A percentile compares a stretch with the other conserved stretches of the same genome.
phyloP scores from a whole-genome alignment of 1,140 invertebrate genomes.

The Chymomyza costata region DNA sequence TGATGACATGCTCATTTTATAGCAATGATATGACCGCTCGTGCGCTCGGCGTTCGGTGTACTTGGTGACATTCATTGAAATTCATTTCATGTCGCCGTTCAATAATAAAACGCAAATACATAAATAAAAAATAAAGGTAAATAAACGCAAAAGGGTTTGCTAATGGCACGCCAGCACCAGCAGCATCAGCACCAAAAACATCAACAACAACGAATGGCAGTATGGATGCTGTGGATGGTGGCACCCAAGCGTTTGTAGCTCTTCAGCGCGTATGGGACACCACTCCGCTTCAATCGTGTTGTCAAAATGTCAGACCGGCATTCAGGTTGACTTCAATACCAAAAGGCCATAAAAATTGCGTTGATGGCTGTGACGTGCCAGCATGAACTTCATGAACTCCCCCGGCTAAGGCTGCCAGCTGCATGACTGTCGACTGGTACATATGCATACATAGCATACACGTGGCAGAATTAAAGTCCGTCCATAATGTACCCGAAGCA shows the following conservation, averaged over 20 bases:
- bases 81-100: slow-evolving; percentile 67
- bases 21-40: slow-evolving; percentile 48
- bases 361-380: slow-evolving; percentile 47
- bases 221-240: slow-evolving; percentile 20
- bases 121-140: slow-evolving; percentile 74
- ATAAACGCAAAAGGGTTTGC: slow-evolving; percentile 70
- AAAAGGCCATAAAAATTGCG: slow-evolving; percentile 42
- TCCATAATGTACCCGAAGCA: slow-evolving; percentile 11
- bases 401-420: background rate
- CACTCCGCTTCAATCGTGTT: too few relatives aligned
- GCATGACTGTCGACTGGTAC: background rate
- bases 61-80: slow-evolving; percentile 68
- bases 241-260: slow-evolving; percentile 1
- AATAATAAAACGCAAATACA: slow-evolving; percentile 71
- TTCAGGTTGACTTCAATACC: slow-evolving; percentile 7
- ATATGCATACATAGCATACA: background rate
- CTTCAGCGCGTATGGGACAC: background rate
- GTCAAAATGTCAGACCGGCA: slow-evolving; percentile 6
- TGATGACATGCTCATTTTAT: slow-evolving; percentile 69
- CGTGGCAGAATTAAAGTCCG: slow-evolving; percentile 37
- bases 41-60: background rate
- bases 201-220: slow-evolving; percentile 11
- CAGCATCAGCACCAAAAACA: too few relatives aligned
- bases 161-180: slow-evolving; percentile 41
- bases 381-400: slow-evolving; percentile 12